Evolutionary conservation across 30 jellyfish, hydroid and myxozoan species (phyloP).

Genomic region (Turritopsis dohrnii): DNA sequence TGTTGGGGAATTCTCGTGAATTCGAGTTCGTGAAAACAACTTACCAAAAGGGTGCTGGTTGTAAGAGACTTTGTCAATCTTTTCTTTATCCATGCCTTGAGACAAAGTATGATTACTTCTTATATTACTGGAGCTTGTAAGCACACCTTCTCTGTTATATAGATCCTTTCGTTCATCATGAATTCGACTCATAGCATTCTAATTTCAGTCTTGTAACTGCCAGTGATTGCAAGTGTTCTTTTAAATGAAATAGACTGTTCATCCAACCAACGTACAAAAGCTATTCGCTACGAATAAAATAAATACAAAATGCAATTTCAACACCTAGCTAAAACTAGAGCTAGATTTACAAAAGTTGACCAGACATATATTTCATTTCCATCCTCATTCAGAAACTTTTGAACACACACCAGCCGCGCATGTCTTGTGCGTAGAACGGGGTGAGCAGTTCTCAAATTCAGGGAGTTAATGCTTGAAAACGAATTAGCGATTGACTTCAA

Average conservation of each 20-base stretch:
- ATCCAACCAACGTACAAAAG: not conserved
- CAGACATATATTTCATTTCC: slow-evolving; percentile 31
- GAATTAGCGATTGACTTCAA: not conserved
- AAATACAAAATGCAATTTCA: not conserved
- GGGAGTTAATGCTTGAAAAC: not conserved
- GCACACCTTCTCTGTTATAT: slow-evolving; percentile 80
- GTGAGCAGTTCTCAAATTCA: not conserved
- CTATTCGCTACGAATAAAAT: not conserved
- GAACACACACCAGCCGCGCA: slow-evolving; percentile 69
- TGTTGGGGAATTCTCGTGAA: not conserved
- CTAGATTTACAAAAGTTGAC: not conserved
- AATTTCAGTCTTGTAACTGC: slow-evolving; percentile 22
- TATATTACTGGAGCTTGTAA: slow-evolving; percentile 55
- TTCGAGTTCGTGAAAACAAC: not conserved
- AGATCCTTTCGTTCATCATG: slow-evolving; percentile 94
- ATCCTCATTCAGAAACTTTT: slow-evolving; percentile 55
- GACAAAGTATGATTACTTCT: slow-evolving; percentile 45
- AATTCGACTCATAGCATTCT: slow-evolving; percentile 97
- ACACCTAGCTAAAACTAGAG: slow-evolving; percentile 9
- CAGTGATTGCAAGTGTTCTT: not conserved
- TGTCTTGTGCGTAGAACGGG: slow-evolving; percentile 41
- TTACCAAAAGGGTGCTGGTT: slow-evolving; percentile 68
- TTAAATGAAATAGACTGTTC: not conserved
- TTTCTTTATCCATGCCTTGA: slow-evolving; percentile 75
- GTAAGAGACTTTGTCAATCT: slow-evolving; percentile 50